Evolutionary conservation across 2,797 vertebrate genomes (phyloP).

Genomic region (Tiaroga cobitis): DNA sequence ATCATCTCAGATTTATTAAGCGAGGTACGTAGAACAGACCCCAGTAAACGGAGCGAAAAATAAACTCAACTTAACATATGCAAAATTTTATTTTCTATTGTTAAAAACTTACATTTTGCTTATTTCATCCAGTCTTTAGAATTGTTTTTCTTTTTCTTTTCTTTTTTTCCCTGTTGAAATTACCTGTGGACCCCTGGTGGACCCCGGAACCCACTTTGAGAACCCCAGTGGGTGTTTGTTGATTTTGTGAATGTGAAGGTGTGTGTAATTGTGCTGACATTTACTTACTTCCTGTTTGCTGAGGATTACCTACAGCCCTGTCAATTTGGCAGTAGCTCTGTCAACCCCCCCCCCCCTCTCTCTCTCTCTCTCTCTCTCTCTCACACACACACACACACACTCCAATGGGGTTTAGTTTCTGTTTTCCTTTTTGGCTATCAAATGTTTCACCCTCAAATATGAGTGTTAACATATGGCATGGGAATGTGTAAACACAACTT

Average conservation of each 20-base stretch:
- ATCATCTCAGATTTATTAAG: background rate
- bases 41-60: too few relatives aligned
- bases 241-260: conserved; percentile 19
- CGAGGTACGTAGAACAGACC: background rate
- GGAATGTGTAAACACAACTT: conserved; percentile 47
- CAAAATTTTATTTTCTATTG: background rate
- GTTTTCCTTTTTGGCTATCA: conserved; percentile 57
- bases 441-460: conserved; percentile 55
- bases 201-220: background rate
- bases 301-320: conserved; percentile 31
- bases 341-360: conserved; percentile 5
- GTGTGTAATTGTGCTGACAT: conserved; percentile 38
- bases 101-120: background rate
- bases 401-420: conserved; percentile 45
- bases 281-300: conserved; percentile 39
- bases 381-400: background rate
- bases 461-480: conserved; percentile 61
- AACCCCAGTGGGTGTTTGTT: background rate
- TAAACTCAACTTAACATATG: too few relatives aligned
- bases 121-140: background rate
- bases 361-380: background rate
- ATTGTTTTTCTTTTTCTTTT: background rate
- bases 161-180: background rate
- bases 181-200: background rate
- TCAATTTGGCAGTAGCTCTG: conserved; percentile 56